These are phyloP conservation scores for Phocoena phocoena DNA, from an alignment of 2,113 vertebrate species.

Conservation along the genomic window DNA sequence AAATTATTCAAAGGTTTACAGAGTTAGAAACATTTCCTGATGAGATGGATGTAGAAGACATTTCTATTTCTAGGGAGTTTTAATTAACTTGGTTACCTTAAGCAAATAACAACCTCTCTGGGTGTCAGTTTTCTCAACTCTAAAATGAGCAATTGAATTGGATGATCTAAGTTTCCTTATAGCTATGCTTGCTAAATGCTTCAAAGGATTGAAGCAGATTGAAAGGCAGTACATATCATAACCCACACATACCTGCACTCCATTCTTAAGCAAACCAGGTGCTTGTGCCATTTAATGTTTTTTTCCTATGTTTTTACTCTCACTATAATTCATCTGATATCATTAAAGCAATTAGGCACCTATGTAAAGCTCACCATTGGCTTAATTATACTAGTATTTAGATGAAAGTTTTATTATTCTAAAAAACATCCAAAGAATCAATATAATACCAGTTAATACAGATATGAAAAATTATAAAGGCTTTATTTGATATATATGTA, in stretches of 20 bases:
- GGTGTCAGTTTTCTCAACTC: slow-evolving; percentile 44
- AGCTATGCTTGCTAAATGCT: slow-evolving; percentile 5
- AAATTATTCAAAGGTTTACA: slow-evolving; percentile 41
- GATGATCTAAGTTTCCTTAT: slow-evolving; percentile 23
- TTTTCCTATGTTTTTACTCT: slow-evolving; percentile 13
- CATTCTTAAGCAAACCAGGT: neutral
- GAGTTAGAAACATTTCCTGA: neutral
- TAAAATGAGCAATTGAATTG: slow-evolving; percentile 19
- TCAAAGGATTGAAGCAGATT: neutral
- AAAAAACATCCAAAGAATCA: neutral
- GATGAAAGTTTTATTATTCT: neutral
- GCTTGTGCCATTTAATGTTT: neutral
- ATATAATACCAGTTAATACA: neutral
- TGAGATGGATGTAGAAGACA: neutral
- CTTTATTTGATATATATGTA: neutral
- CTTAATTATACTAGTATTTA: slow-evolving; percentile 47
- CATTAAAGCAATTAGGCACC: slow-evolving; percentile 24
- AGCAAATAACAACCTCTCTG: slow-evolving; percentile 34
- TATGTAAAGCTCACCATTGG: slow-evolving; percentile 28
- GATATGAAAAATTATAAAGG: neutral
- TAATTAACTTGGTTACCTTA: slow-evolving; percentile 62
- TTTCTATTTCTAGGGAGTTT: slow-evolving; percentile 15
- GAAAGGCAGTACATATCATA: neutral
- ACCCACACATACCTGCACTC: neutral
- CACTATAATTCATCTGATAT: neutral